Evolutionary conservation across 2,888 invertebrate genomes (phyloP).

Genomic region (Deroplatys truncata): DNA sequence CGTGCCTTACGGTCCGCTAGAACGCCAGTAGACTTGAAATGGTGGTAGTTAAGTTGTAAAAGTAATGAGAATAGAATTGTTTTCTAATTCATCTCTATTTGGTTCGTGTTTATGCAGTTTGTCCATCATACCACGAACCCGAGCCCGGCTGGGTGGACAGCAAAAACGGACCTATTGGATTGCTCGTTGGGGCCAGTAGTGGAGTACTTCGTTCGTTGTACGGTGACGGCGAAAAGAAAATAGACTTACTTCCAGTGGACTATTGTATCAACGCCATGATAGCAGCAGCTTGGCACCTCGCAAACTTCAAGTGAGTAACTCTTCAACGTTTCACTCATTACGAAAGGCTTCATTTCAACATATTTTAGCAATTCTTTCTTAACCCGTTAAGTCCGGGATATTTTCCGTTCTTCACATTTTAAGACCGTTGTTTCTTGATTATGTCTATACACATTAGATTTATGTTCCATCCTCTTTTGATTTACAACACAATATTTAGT

Average conservation of each 20-base stretch:
- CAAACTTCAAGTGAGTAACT: conserved; percentile 31
- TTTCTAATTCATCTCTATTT: background rate
- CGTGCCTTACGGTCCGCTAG: too few relatives aligned
- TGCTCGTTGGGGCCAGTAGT: conserved; percentile 42
- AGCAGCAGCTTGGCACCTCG: conserved; percentile 48
- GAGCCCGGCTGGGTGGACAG: conserved; percentile 52
- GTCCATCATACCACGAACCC: conserved; percentile 32
- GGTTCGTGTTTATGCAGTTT: conserved; percentile 9
- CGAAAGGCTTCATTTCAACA: too few relatives aligned
- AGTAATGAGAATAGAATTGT: background rate
- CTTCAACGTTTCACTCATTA: background rate
- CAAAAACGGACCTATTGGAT: conserved; percentile 51
- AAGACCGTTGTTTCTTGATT: too few relatives aligned
- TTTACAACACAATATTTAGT: too few relatives aligned
- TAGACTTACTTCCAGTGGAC: conserved; percentile 55
- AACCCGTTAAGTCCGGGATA: too few relatives aligned
- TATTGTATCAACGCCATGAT: conserved; percentile 51
- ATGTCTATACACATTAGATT: too few relatives aligned
- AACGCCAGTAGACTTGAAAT: background rate
- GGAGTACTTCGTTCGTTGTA: conserved; percentile 51
- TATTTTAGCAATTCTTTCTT: too few relatives aligned
- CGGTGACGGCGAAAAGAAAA: conserved; percentile 44
- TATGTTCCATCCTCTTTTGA: too few relatives aligned
- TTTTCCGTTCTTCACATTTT: too few relatives aligned
- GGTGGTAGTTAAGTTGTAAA: background rate